Percentiles rank a stretch among this genome's conserved stretches.
These are phyloP conservation scores for Trichonephila clavata DNA, from an alignment of 1,140 invertebrate species.

Conservation along the genomic window DNA sequence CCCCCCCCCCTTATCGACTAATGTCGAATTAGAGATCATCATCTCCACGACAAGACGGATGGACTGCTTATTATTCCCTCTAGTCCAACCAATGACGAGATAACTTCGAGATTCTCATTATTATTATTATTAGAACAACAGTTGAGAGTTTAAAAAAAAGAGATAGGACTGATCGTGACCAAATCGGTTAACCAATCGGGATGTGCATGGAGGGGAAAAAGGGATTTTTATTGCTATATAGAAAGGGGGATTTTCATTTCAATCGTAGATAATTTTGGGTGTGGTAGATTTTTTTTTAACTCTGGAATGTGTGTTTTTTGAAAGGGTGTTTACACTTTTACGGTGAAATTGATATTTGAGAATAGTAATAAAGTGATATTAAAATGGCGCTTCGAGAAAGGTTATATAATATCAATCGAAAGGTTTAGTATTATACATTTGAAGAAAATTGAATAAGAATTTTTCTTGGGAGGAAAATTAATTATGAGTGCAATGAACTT, in stretches of 20 bases:
- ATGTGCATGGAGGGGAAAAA: not conserved
- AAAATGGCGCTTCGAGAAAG: not conserved
- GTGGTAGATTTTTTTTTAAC: not conserved
- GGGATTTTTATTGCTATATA: not conserved
- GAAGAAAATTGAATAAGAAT: too few relatives aligned
- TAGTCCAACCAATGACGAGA: slow-evolving; percentile 7
- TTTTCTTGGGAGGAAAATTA: too few relatives aligned
- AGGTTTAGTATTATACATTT: too few relatives aligned
- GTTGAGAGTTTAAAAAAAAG: not conserved
- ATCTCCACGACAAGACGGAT: slow-evolving; percentile 36
- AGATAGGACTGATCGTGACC: slow-evolving; percentile 47
- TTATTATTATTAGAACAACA: slow-evolving; percentile 67
- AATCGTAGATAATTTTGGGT: not conserved
- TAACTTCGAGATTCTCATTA: not conserved
- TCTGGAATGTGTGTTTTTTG: not conserved
- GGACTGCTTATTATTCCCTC: slow-evolving; percentile 44
- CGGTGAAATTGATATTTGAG: not conserved
- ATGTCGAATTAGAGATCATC: slow-evolving; percentile 57
- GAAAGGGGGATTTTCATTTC: not conserved
- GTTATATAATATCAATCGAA: too few relatives aligned
- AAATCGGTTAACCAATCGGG: slow-evolving; percentile 58
- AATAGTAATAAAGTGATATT: not conserved
- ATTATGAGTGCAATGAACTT: too few relatives aligned
- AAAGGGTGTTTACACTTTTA: slow-evolving; percentile 5
- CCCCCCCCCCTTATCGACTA: not conserved